A percentile compares a stretch with the other conserved stretches of the same genome.
Evolutionary conservation across 2,113 vertebrate genomes (phyloP).

Genomic region (Sander vitreus): DNA sequence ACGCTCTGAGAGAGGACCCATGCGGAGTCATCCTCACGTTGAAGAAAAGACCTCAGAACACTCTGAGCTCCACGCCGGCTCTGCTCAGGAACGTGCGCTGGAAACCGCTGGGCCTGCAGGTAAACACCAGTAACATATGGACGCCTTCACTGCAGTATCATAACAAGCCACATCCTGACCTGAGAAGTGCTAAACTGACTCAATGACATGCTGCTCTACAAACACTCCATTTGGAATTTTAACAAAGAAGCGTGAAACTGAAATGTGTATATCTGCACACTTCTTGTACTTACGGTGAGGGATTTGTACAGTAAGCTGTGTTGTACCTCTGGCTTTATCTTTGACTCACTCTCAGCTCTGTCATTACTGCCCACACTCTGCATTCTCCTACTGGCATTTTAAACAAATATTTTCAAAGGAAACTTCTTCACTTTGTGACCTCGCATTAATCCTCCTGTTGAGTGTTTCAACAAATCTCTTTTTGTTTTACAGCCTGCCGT

Average conservation of each 20-base stretch:
- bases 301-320: conserved; percentile 3
- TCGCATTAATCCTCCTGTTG: conserved; percentile 44
- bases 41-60: conserved; percentile 93
- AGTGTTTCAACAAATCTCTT: conserved; percentile 31
- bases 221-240: neutral
- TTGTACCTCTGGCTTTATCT: conserved; percentile 14
- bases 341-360: conserved; percentile 26
- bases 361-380: conserved; percentile 35
- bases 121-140: conserved; percentile 61
- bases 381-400: conserved; percentile 49
- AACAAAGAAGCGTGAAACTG: conserved; percentile 11
- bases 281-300: neutral
- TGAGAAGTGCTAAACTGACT: neutral
- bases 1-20: conserved; percentile 91
- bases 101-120: conserved; percentile 92
- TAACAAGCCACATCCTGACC: neutral
- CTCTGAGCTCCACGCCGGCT: conserved; percentile 89
- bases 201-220: conserved; percentile 16
- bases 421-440: conserved; percentile 53
- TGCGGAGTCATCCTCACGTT: conserved; percentile 91
- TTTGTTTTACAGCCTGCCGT: conserved; percentile 28
- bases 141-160: neutral
- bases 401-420: conserved; percentile 41
- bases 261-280: conserved; percentile 1
- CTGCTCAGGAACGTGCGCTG: conserved; percentile 92